A percentile compares a stretch with the other conserved stretches of the same genome.
Evolutionary conservation across 2,113 vertebrate species (phyloP).

Genomic region (Ovis canadensis): DNA sequence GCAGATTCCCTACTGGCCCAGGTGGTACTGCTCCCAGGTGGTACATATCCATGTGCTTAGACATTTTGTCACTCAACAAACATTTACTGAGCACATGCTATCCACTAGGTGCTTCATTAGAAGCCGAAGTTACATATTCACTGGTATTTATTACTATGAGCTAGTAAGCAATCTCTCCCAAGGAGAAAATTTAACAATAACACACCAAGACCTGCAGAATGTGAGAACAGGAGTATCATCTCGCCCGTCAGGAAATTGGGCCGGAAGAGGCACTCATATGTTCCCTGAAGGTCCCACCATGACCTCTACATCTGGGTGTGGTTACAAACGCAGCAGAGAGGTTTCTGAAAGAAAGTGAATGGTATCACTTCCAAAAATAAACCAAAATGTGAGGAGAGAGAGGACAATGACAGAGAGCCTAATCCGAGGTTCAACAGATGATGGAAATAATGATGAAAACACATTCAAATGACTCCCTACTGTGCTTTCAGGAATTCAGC

Average conservation of each 20-base stretch:
- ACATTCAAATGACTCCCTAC: background rate
- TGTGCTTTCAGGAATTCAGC: background rate
- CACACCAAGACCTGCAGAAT: background rate
- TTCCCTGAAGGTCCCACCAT: constrained; percentile 26
- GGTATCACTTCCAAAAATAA: constrained; percentile 61
- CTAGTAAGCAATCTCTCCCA: constrained; percentile 16
- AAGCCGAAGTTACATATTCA: background rate
- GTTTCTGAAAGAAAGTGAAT: constrained; percentile 42
- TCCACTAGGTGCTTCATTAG: background rate
- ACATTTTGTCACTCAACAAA: background rate
- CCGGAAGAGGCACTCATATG: background rate
- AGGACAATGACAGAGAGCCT: background rate
- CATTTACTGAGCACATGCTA: background rate
- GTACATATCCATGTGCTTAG: background rate
- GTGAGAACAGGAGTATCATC: background rate
- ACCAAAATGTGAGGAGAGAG: constrained; percentile 37
- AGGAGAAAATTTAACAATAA: background rate
- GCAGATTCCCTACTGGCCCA: background rate
- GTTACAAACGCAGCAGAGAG: background rate
- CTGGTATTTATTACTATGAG: background rate
- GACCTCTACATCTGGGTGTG: constrained; percentile 44
- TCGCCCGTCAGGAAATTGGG: constrained; percentile 38
- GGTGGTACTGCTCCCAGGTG: background rate
- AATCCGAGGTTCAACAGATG: background rate
- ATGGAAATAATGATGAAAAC: constrained; percentile 39